A percentile compares a stretch with the other conserved stretches of the same genome.
Conservation (phyloP, 2,113 vertebrate species). For the Apodemus speciosus region DNA sequence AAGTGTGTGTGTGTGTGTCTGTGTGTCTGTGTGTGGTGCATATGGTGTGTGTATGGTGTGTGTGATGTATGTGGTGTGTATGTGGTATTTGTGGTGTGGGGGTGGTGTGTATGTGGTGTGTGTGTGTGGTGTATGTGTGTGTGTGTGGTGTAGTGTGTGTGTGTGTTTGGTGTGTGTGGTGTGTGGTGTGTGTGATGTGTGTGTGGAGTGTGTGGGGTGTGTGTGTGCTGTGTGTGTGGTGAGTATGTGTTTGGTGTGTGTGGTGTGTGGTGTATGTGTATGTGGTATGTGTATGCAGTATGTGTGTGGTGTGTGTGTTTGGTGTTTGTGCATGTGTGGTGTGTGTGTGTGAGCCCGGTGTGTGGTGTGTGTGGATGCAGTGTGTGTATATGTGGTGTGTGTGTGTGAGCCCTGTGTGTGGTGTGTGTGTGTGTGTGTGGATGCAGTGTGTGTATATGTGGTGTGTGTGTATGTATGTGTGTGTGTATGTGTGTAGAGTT, state of each 20-base stretch:
- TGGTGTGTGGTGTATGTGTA: background rate
- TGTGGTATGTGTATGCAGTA: background rate
- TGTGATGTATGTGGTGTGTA: too few species aligned
- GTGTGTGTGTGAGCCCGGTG: too few species aligned
- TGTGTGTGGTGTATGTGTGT: too few species aligned
- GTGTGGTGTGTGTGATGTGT: background rate
- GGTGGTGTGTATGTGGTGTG: too few species aligned
- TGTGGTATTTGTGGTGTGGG: too few species aligned
- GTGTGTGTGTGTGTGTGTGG: background rate
- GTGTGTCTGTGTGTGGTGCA: too few species aligned
- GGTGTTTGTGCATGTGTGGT: background rate
- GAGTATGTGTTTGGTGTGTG: background rate
- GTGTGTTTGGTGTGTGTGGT: background rate
- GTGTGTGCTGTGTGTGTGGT: background rate
- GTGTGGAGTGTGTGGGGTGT: background rate
- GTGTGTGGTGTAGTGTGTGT: too few species aligned
- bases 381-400: too few species aligned
- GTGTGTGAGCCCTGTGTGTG: background rate
- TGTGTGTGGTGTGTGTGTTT: background rate
- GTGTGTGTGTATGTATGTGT: background rate
- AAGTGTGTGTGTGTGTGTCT: background rate
- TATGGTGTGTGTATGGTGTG: too few species aligned
- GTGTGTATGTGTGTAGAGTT: too few species aligned
- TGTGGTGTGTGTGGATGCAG: background rate
- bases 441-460: accelerated